A percentile compares a stretch with the other conserved stretches of the same genome.
Evolutionary conservation across 2,113 vertebrate species (phyloP).

Genomic region (Crotophaga sulcirostris): DNA sequence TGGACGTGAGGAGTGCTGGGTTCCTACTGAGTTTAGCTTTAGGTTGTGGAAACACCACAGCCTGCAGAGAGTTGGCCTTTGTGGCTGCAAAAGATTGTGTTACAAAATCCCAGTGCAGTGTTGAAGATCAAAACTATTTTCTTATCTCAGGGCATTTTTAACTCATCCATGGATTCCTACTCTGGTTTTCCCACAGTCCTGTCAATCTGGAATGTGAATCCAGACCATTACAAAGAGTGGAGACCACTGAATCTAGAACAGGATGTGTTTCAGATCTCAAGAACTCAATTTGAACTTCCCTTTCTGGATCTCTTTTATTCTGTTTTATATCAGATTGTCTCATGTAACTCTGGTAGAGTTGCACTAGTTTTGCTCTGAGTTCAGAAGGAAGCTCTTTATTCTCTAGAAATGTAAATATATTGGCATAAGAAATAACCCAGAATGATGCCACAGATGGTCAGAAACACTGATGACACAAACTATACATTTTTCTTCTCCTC

Average conservation of each 20-base stretch:
- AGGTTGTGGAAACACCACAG: background rate
- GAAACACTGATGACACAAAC: conserved; percentile 45
- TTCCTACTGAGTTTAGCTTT: background rate
- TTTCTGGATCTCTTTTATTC: background rate
- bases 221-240: background rate
- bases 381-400: background rate
- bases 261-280: background rate
- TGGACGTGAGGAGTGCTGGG: too few species aligned
- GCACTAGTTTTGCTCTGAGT: background rate
- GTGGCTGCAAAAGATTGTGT: background rate
- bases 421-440: conserved; percentile 40
- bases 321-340: background rate
- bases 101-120: background rate
- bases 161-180: background rate
- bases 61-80: background rate
- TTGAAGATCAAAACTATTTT: background rate
- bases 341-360: background rate
- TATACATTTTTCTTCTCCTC: conserved; percentile 20
- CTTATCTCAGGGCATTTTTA: background rate
- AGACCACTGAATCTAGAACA: background rate
- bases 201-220: background rate
- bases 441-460: conserved; percentile 56
- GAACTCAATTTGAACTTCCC: background rate
- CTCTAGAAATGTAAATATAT: conserved; percentile 32
- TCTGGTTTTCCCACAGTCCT: background rate